These are phyloP conservation scores for Coleophora deauratella DNA, from an alignment of 2,888 invertebrate species.

Conservation along the genomic window DNA sequence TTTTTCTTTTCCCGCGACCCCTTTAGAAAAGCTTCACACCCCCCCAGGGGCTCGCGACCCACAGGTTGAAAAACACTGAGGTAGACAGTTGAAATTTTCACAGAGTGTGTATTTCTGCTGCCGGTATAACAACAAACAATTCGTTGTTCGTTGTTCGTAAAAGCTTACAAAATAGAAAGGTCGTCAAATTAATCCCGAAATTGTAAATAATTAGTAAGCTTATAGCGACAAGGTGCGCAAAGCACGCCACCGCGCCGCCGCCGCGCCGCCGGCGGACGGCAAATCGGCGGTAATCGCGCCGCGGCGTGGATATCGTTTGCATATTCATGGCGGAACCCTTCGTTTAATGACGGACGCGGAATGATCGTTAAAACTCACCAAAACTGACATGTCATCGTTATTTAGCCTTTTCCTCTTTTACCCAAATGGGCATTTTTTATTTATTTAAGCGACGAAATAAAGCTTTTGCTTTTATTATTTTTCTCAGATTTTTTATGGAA, in stretches of 20 bases:
- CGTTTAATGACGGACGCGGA: conserved; percentile 44
- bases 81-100: too few relatives aligned
- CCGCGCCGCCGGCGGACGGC: conserved; percentile 17
- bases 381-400: conserved; percentile 42
- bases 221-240: conserved; percentile 5
- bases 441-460: conserved; percentile 13
- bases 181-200: too few relatives aligned
- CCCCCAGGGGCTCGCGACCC: too few relatives aligned
- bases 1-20: too few relatives aligned
- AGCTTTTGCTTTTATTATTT: conserved; percentile 21
- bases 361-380: conserved; percentile 43
- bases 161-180: too few relatives aligned
- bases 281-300: conserved; percentile 40
- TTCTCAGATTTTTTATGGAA: background rate
- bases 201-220: too few relatives aligned
- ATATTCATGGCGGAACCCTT: conserved; percentile 51
- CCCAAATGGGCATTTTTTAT: conserved; percentile 7
- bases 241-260: conserved; percentile 4
- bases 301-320: conserved; percentile 44
- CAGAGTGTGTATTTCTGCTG: too few relatives aligned
- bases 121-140: too few relatives aligned
- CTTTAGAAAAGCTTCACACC: too few relatives aligned
- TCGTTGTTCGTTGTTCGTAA: too few relatives aligned
- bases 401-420: conserved; percentile 20
- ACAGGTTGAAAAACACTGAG: too few relatives aligned